Evolutionary conservation across 2,113 vertebrate genomes (phyloP).

Genomic region (Lanius collurio): DNA sequence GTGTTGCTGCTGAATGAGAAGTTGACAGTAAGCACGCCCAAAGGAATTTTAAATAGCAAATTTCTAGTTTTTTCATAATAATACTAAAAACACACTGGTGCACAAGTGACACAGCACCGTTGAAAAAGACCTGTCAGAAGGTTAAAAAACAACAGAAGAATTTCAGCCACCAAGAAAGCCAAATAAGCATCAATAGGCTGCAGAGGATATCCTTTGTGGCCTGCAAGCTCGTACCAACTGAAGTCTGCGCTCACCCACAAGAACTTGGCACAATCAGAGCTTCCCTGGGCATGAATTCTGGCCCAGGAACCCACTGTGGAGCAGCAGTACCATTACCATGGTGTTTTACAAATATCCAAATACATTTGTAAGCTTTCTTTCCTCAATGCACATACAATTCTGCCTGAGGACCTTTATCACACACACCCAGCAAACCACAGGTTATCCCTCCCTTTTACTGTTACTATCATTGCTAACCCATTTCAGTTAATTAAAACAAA

Average conservation of each 20-base stretch:
- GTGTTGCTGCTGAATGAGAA: not conserved
- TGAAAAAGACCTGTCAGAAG: not conserved
- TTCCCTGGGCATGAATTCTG: not conserved
- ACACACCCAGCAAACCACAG: not conserved
- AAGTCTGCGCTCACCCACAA: not conserved
- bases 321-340: not conserved
- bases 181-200: not conserved
- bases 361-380: not conserved
- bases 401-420: not conserved
- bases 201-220: not conserved
- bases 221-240: not conserved
- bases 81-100: not conserved
- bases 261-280: not conserved
- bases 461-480: not conserved
- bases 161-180: not conserved
- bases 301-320: not conserved
- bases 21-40: not conserved
- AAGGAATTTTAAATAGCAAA: not conserved
- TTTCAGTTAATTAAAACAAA: not conserved
- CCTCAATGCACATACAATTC: not conserved
- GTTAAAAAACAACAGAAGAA: not conserved
- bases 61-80: not conserved
- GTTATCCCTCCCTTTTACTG: not conserved
- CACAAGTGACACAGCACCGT: not conserved
- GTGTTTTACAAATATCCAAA: not conserved